Base-by-base conservation (phyloP, 2,888 invertebrate genomes). In the Ferdinandea cuprea region DNA sequence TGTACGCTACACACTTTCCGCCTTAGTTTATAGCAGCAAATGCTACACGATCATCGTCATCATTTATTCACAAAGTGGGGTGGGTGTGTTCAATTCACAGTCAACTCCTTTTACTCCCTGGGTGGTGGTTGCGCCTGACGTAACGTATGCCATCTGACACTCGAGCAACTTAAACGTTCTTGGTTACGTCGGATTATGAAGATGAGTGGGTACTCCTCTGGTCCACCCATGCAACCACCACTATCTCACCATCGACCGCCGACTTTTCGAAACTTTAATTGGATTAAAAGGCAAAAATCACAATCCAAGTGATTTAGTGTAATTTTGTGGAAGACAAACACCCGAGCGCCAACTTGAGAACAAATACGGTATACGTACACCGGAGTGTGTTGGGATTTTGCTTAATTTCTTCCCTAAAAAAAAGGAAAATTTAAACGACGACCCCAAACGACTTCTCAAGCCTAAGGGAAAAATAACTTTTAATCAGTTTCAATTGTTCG, bases 401-500 rank as follows among this genome's bases (percentile, higher is more conserved):
- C 28, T 30, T 40, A 65, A 7, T 68, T 37, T 66, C 21, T 30
- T 11, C 25, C 11, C 3, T 11, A 30, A 35, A 58, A 52, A 25
- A 25, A 32, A 46, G 35, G 37, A 44, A 42, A 37, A 25, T 5
- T 21, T 35, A 32, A 46, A 69, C 0, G 44, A 35, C 54, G 13
- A 21, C 19, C 37, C 32, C 30, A 37, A 54, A 28, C 11, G 21
- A 25, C 44, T 5, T 7, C 19, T 25, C 13, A 5, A 19, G 15
- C 19, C 32, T 17, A 35, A 28, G 42, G 32, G 32, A 44, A 37
- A 52, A 50, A 44, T 66, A 68, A 83, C 61, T 78, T 77, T 83
- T 78, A 83, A 83, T 78, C 83, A 83, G 63, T 78, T 83, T 83
- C 72, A 83, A 83, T 83, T 78, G 83, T 83, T 78, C 59, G 63